Conservation (phyloP, 2,113 vertebrate species). For the Aegithalos caudatus region DNA sequence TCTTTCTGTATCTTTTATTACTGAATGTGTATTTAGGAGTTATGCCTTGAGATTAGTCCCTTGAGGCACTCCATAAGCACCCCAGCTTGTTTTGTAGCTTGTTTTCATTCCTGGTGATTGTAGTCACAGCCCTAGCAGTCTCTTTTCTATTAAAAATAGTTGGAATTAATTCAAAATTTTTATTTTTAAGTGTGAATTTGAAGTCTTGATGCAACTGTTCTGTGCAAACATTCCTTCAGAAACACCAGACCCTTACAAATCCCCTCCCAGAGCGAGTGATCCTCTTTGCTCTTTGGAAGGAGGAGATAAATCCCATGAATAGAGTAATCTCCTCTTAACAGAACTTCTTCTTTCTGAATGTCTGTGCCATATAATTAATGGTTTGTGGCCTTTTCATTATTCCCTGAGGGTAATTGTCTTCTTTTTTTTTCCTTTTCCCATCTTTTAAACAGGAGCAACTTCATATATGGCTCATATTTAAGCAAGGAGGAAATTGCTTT, state of each 20-base stretch:
- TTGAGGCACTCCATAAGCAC: not conserved
- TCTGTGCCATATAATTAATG: not conserved
- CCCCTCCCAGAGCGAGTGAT: not conserved
- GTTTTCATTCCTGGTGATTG: not conserved
- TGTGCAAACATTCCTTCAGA: not conserved
- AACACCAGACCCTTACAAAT: not conserved
- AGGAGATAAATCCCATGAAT: not conserved
- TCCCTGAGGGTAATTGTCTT: not conserved
- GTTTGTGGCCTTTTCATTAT: not conserved
- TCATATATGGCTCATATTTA: slow-evolving; percentile 94
- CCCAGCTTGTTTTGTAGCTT: not conserved
- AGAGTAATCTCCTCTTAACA: not conserved
- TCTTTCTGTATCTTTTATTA: not conserved
- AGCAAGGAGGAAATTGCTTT: slow-evolving; percentile 98
- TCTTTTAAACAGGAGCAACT: slow-evolving; percentile 86
- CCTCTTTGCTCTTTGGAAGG: not conserved
- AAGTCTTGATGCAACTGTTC: not conserved
- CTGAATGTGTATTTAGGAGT: not conserved
- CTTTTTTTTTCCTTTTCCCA: not conserved
- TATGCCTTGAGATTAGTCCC: not conserved
- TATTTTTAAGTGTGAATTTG: not conserved
- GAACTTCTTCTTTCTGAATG: not conserved
- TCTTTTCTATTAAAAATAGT: not conserved
- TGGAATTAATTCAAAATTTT: not conserved
- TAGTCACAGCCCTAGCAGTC: not conserved